phyloP scores from a whole-genome alignment of 1,140 invertebrate species.

The Oppia nitens region DNA sequence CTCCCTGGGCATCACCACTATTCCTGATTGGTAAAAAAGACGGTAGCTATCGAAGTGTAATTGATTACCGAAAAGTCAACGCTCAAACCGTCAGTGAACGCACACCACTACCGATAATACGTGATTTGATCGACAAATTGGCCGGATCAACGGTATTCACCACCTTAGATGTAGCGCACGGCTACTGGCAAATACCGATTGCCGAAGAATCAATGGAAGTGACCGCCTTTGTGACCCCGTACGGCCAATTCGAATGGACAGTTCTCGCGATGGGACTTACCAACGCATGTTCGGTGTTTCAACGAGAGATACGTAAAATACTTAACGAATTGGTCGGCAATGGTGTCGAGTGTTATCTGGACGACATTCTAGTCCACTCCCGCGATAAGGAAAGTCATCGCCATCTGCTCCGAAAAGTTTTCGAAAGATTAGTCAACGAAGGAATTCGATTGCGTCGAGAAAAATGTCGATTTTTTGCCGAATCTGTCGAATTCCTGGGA shows the following conservation, averaged over 20 bases:
- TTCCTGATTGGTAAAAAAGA: conserved; percentile 36
- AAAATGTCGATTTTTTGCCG: conserved; percentile 12
- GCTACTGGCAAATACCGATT: conserved; percentile 32
- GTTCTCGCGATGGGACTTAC: conserved; percentile 19
- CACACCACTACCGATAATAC: conserved; percentile 29
- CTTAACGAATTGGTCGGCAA: neutral
- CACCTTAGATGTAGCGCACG: conserved; percentile 32
- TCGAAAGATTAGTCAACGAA: neutral
- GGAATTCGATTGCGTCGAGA: neutral
- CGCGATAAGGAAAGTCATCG: neutral
- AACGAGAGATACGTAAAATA: conserved; percentile 25
- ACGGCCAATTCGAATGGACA: conserved; percentile 20
- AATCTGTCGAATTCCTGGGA: conserved; percentile 13
- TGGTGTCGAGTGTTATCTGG: conserved; percentile 2
- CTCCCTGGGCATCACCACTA: conserved; percentile 31
- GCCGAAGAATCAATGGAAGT: conserved; percentile 24
- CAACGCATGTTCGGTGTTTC: conserved; percentile 23
- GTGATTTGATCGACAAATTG: conserved; percentile 25
- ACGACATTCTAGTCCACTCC: conserved; percentile 11
- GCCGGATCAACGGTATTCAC: conserved; percentile 28
- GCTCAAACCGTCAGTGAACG: conserved; percentile 23
- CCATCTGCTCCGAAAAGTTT: neutral
- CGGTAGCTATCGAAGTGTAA: conserved; percentile 30
- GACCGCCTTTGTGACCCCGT: conserved; percentile 29
- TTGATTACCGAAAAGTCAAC: conserved; percentile 35